Percentiles rank a stretch among this genome's conserved stretches.
These are phyloP conservation scores for Heliconius eleuchia DNA, from an alignment of 1,140 invertebrate genomes.

Conservation along the genomic window DNA sequence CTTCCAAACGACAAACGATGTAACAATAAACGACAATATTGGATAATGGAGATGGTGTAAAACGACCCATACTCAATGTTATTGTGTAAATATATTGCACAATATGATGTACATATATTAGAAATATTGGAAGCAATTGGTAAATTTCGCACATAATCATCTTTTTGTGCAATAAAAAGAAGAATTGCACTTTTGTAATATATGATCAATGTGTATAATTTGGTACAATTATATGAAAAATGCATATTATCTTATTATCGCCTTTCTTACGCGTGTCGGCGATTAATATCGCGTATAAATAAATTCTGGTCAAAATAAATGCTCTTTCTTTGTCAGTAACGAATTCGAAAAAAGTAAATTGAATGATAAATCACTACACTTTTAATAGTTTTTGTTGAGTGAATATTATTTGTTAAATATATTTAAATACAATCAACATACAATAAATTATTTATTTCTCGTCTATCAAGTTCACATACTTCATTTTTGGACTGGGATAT, in stretches of 20 bases:
- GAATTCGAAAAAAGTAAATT: neutral
- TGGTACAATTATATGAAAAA: no score
- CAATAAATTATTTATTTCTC: neutral
- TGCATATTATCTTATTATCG: no score
- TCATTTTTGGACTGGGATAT: neutral
- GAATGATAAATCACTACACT: neutral
- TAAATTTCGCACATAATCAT: neutral
- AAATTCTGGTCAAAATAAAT: neutral
- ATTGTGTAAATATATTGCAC: neutral
- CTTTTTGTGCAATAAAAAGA: no score
- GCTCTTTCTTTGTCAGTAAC: neutral
- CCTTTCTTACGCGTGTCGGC: no score
- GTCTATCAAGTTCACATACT: neutral
- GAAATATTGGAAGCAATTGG: neutral
- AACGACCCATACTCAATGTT: neutral
- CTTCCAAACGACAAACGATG: constrained; percentile 11
- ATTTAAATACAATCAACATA: neutral
- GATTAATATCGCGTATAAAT: no score
- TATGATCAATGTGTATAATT: no score
- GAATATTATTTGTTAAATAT: no score
- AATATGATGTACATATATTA: neutral
- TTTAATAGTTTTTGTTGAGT: no score
- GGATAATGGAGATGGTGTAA: neutral
- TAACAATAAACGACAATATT: constrained; percentile 15
- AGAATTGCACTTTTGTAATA: no score